Evolutionary conservation across 1,140 invertebrate species (phyloP).

Genomic region (Dysdera silvatica): DNA sequence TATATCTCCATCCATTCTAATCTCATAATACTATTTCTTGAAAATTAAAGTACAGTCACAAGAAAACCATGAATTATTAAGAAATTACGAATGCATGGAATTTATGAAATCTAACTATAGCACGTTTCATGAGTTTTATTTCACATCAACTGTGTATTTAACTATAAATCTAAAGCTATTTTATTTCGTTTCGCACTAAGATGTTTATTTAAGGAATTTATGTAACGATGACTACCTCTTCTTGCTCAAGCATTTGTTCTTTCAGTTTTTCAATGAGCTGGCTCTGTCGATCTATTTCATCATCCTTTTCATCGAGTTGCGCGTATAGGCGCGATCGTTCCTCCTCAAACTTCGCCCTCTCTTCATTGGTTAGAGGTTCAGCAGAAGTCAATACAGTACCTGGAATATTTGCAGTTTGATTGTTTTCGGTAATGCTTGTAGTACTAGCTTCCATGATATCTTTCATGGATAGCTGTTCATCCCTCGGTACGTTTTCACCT

Average conservation of each 20-base stretch:
- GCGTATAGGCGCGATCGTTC: conserved; percentile 88
- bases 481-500: conserved; percentile 82
- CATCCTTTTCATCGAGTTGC: conserved; percentile 98
- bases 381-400: conserved; percentile 43
- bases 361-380: conserved; percentile 54
- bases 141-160: no score
- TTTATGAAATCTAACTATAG: no score
- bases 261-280: conserved; percentile 94
- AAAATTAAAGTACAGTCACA: no score
- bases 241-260: conserved; percentile 96
- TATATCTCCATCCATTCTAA: no score
- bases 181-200: no score
- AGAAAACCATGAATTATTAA: no score
- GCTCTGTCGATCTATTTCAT: conserved; percentile 96
- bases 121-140: no score
- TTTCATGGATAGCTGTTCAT: conserved; percentile 84
- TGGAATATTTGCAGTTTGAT: conserved; percentile 7
- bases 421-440: conserved; percentile 21
- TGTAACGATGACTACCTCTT: no score
- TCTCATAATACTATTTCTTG: no score
- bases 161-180: no score
- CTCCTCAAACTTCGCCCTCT: conserved; percentile 58
- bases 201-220: no score
- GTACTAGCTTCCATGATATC: conserved; percentile 43
- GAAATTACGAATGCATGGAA: no score